Evolutionary conservation across 2,888 invertebrate species (phyloP), one percentile per base, ranked within the genome.

Genomic region (Mythimna loreyi): DNA sequence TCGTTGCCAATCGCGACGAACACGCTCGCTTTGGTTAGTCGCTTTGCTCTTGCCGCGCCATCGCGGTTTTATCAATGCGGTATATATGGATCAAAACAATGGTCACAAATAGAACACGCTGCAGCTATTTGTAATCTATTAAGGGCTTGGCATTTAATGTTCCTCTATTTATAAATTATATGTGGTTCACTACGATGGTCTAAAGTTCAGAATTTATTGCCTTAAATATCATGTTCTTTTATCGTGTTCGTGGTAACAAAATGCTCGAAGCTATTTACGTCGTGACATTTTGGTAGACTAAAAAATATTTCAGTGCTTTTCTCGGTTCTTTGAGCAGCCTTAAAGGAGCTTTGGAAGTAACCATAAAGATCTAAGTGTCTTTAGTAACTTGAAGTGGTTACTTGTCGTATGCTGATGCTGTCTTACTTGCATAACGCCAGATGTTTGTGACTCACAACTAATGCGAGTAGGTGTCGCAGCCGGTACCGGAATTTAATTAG

Each of bases 361-460:
- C 19, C 40, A 56, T 28, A 33, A 56, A 58, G 49, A 66, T 45
- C 33, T 11, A 67, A 72, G 58, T 72, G 55, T 63, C 63, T 61
- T 67, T 72, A 60, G 74, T 60, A 74, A 56, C 59, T 69, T 73
- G 59, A 53, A 62, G 58, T 57, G 53, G 65, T 59, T 62, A 63
- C 30, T 69, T 71, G 58, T 72, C 59, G 66, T 57, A 58, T 72
- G 67, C 72, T 69, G 65, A 76, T 77, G 78, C 61, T 74, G 78
- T 81, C 76, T 78, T 82, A 80, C 80, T 86, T 86, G 40, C 40
- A 40, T 16, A 92, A 93, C 86, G 85, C 92, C 93, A 94, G 93
- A 92, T 93, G 93, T 90, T 88, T 85, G 82, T 94, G 93, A 94
- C 85, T 94, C 93, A 94, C 83, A 62, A 23, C 55, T 55, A 74